phyloP scores from a whole-genome alignment of 2,888 invertebrate genomes.

The Stenodera caucasica region DNA sequence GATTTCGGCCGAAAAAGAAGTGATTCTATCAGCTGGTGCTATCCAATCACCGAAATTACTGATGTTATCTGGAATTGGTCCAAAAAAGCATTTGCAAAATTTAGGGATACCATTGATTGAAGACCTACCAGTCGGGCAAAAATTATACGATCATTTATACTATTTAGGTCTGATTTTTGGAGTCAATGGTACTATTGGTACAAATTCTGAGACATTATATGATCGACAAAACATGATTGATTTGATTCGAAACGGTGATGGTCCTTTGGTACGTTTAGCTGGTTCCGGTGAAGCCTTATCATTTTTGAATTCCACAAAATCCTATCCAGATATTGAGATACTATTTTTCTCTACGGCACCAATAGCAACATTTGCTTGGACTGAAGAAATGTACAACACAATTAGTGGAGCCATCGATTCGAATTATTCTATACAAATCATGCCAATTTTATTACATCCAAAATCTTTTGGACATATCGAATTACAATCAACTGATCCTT shows the following conservation, averaged over 20 bases:
- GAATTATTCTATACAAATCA: constrained; percentile 53
- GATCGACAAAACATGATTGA: too few species aligned
- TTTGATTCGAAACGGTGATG: too few species aligned
- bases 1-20: constrained; percentile 71
- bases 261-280: too few species aligned
- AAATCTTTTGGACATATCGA: too few species aligned
- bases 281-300: too few species aligned
- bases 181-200: constrained; percentile 23
- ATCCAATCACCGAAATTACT: constrained; percentile 88
- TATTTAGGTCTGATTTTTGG: constrained; percentile 56
- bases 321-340: too few species aligned
- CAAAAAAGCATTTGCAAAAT: constrained; percentile 62
- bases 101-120: constrained; percentile 62
- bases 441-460: constrained; percentile 64
- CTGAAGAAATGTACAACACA: constrained; percentile 42
- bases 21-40: constrained; percentile 83
- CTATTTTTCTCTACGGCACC: background rate
- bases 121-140: constrained; percentile 69
- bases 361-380: constrained; percentile 31
- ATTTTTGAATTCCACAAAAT: background rate
- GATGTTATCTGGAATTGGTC: constrained; percentile 76
- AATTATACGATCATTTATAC: constrained; percentile 63
- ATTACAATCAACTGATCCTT: constrained; percentile 71
- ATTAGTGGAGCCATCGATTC: constrained; percentile 13
- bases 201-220: background rate